Base-by-base conservation (phyloP, 2,888 invertebrate species). In the Zaprionus lineosus region DNA sequence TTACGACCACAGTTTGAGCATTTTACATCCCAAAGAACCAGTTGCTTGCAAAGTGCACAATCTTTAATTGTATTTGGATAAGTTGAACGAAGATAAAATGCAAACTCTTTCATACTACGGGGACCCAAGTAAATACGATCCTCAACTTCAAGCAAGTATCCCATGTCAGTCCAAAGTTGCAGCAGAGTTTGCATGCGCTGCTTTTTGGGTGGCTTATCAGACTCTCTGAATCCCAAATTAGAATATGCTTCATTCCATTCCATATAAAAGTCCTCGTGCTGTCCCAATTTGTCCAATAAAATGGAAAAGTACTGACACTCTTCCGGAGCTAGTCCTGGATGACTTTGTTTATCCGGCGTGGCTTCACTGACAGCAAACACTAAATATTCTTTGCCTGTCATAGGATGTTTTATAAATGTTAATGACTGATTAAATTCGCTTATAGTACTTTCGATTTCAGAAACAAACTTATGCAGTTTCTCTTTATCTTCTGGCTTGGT, bases 11-110 rank as follows among this genome's bases (percentile, higher is more conserved):
- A 78, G 1, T 78, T 55, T 0, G 61, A 56, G 29, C 78, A 78
- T 12, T 57, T 57, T 12, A 82, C 39, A 31, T 82, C 84, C 78
- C 82, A 78, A 1, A 78, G 34, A 3, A 84, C 78, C 19, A 78
- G 34, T 12, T 70, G 51, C 15, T 57, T 66, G 60, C 78, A 78
- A 8, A 78, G 71, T 0, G 47, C 57, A 15, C 78, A 78, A 1
- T 53, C 74, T 8, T 62, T 70, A 0, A 84, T 74, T 2, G 60
- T 56, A 0, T 77, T 74, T 7, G 44, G 3, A 7, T 66, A 74
- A 5, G 70, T 74, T n/a, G 62, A 55, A 3, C 53, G 64, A 12
- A 78, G n/a, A 36, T 74, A 65, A 7, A 82, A 82, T n/a, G 55
- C 70, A 1, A 78, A 61, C 9, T 78, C 78, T 0, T 82, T 34